Base-by-base conservation (phyloP, 2,888 invertebrate genomes). In the Hirtodrosophila histrioides region DNA sequence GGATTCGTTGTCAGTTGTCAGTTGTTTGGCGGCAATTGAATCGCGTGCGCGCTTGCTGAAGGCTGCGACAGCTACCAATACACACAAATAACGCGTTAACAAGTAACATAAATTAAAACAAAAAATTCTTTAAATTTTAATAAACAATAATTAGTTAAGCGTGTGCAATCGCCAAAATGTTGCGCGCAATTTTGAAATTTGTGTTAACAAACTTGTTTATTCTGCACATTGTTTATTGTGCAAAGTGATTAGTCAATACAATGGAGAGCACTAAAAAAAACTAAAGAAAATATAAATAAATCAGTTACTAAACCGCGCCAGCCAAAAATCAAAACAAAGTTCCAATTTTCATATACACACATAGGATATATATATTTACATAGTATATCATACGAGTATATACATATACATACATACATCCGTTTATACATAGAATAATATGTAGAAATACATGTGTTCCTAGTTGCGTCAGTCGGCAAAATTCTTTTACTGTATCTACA, bases 11-110 rank as follows among this genome's bases (percentile, higher is more conserved):
- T 63, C 58, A 55, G 64, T 66, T 64, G 75, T 65, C 73, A 17
- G 17, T 87, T 75, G 87, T 64, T 72, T 65, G 66, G 49, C 82
- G 75, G 67, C 88, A 81, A 87, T 81, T 78, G 82, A 81, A 85
- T 67, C 75, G 82, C 71, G 85, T 81, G 78, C 68, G 82, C 78
- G 86, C 48, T 57, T 36, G 70, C 86, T 87, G 31, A 68, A 67
- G 36, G 54, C 77, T 63, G 68, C 69, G 63, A 69, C 60, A 65
- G 68, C 79, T 64, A 75, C 40, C 45, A 57, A 53, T 33, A 39
- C 54, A 53, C 48, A 40, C 8, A 57, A 53, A 24, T 48, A 48
- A 29, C 29, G 24, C 57, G 49, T 66, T 46, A 60, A 45, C 45
- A 46, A 51, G 57, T 58, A 62, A 64, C 57, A 46, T 50, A 50